Base-by-base conservation (phyloP, 2,113 vertebrate species). In the Ciconia stormi region DNA sequence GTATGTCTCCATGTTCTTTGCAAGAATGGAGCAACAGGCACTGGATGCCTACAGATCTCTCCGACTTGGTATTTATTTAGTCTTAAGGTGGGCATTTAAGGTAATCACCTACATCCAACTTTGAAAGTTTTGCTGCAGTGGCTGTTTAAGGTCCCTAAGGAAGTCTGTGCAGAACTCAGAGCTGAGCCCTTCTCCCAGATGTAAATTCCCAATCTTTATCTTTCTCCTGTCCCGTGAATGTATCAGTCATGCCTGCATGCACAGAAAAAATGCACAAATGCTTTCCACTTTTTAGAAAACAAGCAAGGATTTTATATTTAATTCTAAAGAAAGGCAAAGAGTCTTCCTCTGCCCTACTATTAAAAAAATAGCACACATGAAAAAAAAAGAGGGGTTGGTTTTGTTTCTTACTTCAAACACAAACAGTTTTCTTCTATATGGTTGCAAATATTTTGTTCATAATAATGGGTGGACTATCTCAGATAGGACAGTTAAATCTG, bases 401-500 rank as follows among this genome's bases (percentile, higher is more conserved):
- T 78, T 71, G 29, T 58, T 92, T 61, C 83, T 80, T 72, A 36
- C 11, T 85, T 82, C 77, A 59, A 55, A 62, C 40, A 55, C 59
- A 63, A 84, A 89, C 32, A 34, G 4, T 85, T 89, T 95, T 89
- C 62, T 87, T 70, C 49, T 77, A 19, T 40, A 66, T 67, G 36
- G 52, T 83, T 92, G 66, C 74, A 85, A 91, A 87, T 16, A 90
- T 80, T 87, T 95, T 95, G 42, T 70, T 91, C 56, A 19, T 83
- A 87, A n/a, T 72, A 83, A 87, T 46, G 66, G 58, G 40, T 71
- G 58, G 36, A 87, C 72, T 63, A 20, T 38, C 55, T 77, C 20
- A 47, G 34, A 81, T 56, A 93, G 81, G 80, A 65, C 78, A 69
- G 50, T 90, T 97, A 95, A 82, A 95, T 97, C 78, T 69, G 62